Base-by-base conservation (phyloP, 2,888 invertebrate genomes). In the Acanthosepion esculentum region DNA sequence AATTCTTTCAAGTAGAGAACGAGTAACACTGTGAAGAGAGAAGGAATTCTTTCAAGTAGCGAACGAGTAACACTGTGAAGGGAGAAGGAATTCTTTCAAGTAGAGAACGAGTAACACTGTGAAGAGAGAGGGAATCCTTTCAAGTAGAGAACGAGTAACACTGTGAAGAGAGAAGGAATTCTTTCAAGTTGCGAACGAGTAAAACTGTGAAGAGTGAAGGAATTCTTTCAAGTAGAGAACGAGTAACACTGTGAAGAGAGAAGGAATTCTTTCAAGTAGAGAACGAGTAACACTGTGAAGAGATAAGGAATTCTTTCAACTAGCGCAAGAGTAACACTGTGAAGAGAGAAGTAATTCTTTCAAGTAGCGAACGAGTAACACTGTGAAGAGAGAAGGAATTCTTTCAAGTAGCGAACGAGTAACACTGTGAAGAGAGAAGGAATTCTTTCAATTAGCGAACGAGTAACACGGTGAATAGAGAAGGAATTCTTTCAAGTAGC, bases 1-100 rank as follows among this genome's bases (percentile, higher is more conserved):
- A 41, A 41, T 41, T n/a, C n/a, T n/a, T n/a, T n/a, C n/a, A n/a
- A n/a, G n/a, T n/a, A n/a, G n/a, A n/a, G n/a, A n/a, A n/a, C n/a
- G n/a, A n/a, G n/a, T n/a, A n/a, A n/a, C n/a, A n/a, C 97, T 97
- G 95, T 94, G 95, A 95, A 48, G 93, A 53, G 92, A 92, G 94
- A 78, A n/a, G 3, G 91, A 64, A 59, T 91, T n/a, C 53, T 92
- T 64, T 48, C 33, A 50, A 92, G 29, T 64, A 59, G 78, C 7
- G 94, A 48, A 93, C 10, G 64, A 59, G 64, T 53, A 41, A 41
- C 3, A 2, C 2, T 2, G 41, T 2, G 41, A 41, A 41, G 41
- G 3, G 1, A 41, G 41, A 41, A 2, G 3, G 41, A 41, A 41
- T 41, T n/a, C n/a, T n/a, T n/a, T n/a, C n/a, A n/a, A n/a, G n/a